Evolutionary conservation across 2,797 vertebrate genomes (phyloP), one percentile per base, ranked within the genome.

Genomic region (Anomalospiza imberbis): DNA sequence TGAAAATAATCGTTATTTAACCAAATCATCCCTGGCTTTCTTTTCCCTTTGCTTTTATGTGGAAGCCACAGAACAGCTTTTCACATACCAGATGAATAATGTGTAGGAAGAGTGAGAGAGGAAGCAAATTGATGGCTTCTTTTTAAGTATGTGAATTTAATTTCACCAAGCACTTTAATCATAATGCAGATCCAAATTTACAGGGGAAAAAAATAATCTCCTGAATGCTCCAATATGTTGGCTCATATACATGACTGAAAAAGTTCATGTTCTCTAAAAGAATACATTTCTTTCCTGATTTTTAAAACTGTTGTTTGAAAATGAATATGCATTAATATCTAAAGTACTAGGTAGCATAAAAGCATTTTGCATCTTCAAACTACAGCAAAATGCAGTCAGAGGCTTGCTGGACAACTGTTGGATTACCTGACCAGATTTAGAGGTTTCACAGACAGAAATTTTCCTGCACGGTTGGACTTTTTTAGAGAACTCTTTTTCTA

Each of bases 81-180:
- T 96, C 63, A 87, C 76, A 90, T 93, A 67, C 13, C 67, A 84
- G 45, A 96, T 94, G 92, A 95, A 96, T 95, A 97, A 83, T 66
- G 89, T 93, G 93, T 94, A 94, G 95, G 94, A 96, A 95, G 91
- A 88, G 79, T 71, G 88, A 93, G 87, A 94, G 62, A 89, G 73
- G 76, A 95, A 92, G 29, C n/a, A 79, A 94, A 91, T 17, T 83
- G 75, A 78, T 92, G 58, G 58, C 44, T 95, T 84, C 63, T 88
- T 83, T 89, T 89, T 76, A 25, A 88, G 22, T 61, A 58, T 50
- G n/a, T 57, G 63, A 42, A 91, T 91, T 91, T 88, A 60, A 88
- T 88, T 94, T 95, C 45, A 61, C 62, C 9, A 73, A 47, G 74
- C 74, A 55, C 26, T 78, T 89, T 62, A 58, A 76, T 80, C 34